Conservation (phyloP, 2,797 vertebrate species). For the Myiothlypis chrysogaster region DNA sequence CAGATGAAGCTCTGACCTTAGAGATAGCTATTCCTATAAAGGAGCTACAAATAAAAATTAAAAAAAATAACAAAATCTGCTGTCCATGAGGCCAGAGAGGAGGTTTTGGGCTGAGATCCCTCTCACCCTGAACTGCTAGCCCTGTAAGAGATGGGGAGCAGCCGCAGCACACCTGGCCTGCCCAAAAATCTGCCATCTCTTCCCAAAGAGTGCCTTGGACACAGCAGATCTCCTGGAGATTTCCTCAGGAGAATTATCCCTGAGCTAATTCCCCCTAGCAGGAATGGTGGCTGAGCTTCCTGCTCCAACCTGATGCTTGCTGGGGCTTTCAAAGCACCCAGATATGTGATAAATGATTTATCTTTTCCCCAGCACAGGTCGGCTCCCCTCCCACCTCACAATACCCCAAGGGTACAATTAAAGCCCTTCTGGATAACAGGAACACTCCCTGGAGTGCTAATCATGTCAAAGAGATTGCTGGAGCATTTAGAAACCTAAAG, state of each 20-base stretch:
- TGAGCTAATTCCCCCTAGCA: neutral
- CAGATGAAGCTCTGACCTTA: neutral
- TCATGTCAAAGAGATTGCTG: neutral
- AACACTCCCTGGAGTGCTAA: conserved; percentile 29
- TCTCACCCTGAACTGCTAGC: neutral
- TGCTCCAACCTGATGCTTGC: neutral
- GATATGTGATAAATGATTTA: conserved; percentile 37
- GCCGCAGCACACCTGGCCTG: neutral
- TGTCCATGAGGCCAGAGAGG: neutral
- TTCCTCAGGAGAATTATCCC: neutral
- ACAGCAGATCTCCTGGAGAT: neutral
- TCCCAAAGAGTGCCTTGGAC: neutral
- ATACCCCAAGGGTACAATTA: conserved; percentile 14
- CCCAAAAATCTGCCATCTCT: neutral
- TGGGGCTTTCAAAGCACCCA: conserved; percentile 14
- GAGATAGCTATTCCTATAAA: neutral
- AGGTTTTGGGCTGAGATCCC: neutral
- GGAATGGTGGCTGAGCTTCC: neutral
- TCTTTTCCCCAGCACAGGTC: neutral
- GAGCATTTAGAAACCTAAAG: neutral
- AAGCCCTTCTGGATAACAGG: conserved; percentile 23
- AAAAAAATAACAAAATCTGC: neutral
- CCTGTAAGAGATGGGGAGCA: neutral
- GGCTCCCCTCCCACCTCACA: neutral
- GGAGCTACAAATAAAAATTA: neutral